Conservation (phyloP, 2,888 invertebrate species). For the Nebria brevicollis region DNA sequence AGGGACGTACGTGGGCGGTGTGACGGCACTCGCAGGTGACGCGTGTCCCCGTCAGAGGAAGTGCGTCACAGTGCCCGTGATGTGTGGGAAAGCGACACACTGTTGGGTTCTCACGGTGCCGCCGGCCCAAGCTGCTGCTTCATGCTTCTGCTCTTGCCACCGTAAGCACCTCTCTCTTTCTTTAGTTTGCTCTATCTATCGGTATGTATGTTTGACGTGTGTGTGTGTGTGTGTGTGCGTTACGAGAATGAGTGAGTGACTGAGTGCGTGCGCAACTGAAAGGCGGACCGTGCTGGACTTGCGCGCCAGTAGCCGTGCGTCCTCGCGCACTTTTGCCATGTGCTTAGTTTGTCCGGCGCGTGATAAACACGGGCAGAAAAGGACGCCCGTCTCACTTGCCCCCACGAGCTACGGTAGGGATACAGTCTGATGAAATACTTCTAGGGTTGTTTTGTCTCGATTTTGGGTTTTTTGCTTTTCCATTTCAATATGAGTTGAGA, state of each 20-base stretch:
- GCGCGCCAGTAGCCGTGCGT: constrained; percentile 3
- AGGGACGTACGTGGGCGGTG: constrained; percentile 16
- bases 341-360: background rate
- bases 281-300: constrained; percentile 8
- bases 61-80: constrained; percentile 49
- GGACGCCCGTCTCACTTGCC: background rate
- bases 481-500: background rate
- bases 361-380: background rate
- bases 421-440: background rate
- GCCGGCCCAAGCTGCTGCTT: constrained; percentile 36
- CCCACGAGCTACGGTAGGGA: background rate
- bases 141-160: constrained; percentile 37
- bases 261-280: background rate
- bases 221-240: background rate
- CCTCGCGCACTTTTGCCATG: background rate
- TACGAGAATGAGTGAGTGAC: background rate
- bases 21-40: constrained; percentile 33
- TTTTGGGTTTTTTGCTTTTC: background rate
- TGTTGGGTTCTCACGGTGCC: constrained; percentile 61
- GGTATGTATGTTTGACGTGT: background rate
- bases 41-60: constrained; percentile 43
- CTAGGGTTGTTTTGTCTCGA: background rate
- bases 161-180: constrained; percentile 5
- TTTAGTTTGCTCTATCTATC: background rate
- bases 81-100: constrained; percentile 62